Evolutionary conservation across 2,888 invertebrate genomes (phyloP).

Genomic region (Muschampia plurimacula): DNA sequence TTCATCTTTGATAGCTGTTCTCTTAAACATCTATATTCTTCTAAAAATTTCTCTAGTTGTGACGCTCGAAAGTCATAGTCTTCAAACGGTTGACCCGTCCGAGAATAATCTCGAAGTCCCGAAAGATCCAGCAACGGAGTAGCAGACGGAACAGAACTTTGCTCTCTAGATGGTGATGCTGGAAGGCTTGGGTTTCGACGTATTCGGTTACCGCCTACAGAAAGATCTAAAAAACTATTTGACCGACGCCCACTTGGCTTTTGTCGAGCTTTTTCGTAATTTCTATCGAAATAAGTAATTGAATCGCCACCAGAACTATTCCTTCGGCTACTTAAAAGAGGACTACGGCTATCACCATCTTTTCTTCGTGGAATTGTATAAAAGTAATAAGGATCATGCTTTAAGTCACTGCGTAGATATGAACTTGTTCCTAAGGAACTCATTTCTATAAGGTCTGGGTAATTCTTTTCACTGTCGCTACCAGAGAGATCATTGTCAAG

Average conservation of each 20-base stretch:
- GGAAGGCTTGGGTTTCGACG: conserved; percentile 87
- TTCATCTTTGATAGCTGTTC: conserved; percentile 93
- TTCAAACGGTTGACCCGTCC: conserved; percentile 75
- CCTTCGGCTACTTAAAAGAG: conserved; percentile 89
- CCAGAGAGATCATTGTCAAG: conserved; percentile 81
- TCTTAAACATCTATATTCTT: conserved; percentile 91
- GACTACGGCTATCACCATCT: conserved; percentile 90
- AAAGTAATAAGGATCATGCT: conserved; percentile 82
- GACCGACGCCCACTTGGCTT: conserved; percentile 83
- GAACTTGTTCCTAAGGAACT: conserved; percentile 74
- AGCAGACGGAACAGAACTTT: conserved; percentile 78
- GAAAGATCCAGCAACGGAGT: conserved; percentile 88
- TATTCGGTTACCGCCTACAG: conserved; percentile 75
- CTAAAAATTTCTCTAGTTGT: conserved; percentile 91
- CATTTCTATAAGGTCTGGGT: conserved; percentile 85
- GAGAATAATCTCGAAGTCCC: conserved; percentile 81
- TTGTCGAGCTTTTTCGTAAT: conserved; percentile 65
- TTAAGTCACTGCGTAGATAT: conserved; percentile 71
- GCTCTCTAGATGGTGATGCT: conserved; percentile 87
- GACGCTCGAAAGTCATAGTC: conserved; percentile 92
- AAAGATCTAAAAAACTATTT: conserved; percentile 90
- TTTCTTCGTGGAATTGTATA: conserved; percentile 88
- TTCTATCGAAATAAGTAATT: conserved; percentile 73
- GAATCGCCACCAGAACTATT: conserved; percentile 90
- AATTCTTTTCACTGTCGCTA: conserved; percentile 83